Evolutionary conservation across 2,797 vertebrate species (phyloP), one percentile per base, ranked within the genome.

Genomic region (Pipistrellus pygmaeus): DNA sequence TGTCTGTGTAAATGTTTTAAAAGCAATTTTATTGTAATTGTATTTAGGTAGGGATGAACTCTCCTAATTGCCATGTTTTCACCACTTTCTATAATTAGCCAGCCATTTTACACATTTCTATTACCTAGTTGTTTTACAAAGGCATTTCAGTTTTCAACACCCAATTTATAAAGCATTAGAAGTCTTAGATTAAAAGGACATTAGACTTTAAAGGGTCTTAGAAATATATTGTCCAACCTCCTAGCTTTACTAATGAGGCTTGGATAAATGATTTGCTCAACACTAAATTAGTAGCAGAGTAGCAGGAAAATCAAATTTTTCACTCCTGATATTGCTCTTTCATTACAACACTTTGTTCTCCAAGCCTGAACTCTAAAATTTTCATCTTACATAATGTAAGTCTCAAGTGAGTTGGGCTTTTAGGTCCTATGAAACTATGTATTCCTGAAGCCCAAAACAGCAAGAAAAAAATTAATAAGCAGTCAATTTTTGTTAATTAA

Each of bases 261-360:
- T 53, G 80, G 41, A 53, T 21, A 92, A 91, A 73, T 68, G n/a
- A 88, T 80, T 95, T 88, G 46, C 41, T 94, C 80, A 85, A 62
- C 9, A n/a, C 60, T 80, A 53, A 93, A 94, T 96, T 92, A 89
- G 23, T 60, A 71, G 82, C 57, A 88, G 27, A 93, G 44, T 18
- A 84, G 44, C 27, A 62, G 15, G 57, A 75, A 89, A 91, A 92
- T 80, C 35, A 66, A 57, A 83, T 62, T 76, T 55, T 46, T 77
- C 18, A 14, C 30, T 84, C 11, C 51, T 84, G 76, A 88, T 91
- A 53, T 1, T 71, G 57, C 18, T 86, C 82, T 89, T 76, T 84
- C 41, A 81, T 60, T 86, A 44, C 27, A 87, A 80, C 27, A 60
- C 15, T 85, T n/a, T 46, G 48, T 84, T 82, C 71, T 95, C 90